These are phyloP conservation scores for Brienomyrus brachyistius DNA, from an alignment of 2,113 vertebrate species.

Conservation along the genomic window DNA sequence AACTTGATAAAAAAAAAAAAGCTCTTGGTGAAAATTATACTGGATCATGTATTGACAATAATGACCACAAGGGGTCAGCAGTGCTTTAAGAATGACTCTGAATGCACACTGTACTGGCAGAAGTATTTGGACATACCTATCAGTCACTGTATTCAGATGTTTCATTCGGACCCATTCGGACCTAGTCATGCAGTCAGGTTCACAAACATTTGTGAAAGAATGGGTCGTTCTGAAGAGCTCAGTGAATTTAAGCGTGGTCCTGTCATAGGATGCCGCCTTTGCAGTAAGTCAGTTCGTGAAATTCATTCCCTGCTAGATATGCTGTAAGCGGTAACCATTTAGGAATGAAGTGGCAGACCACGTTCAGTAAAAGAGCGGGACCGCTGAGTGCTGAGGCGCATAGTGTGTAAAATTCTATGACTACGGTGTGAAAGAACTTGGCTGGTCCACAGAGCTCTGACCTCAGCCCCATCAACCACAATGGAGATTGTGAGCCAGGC, in stretches of 20 bases:
- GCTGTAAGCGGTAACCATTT: not conserved
- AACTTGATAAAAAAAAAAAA: not conserved
- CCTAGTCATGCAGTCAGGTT: not conserved
- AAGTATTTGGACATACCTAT: not conserved
- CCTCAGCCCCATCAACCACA: not conserved
- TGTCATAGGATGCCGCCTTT: not conserved
- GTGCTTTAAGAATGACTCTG: not conserved
- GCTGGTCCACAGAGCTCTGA: not conserved
- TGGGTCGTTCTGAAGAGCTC: not conserved
- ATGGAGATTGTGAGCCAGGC: not conserved
- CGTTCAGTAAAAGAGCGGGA: not conserved
- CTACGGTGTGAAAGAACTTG: not conserved
- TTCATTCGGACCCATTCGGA: not conserved
- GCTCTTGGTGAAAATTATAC: not conserved
- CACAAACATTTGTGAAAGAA: not conserved
- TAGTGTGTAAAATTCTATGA: not conserved
- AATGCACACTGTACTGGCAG: not conserved
- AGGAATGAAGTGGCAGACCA: not conserved
- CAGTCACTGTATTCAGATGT: not conserved
- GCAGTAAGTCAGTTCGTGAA: not conserved
- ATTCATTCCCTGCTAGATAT: not conserved
- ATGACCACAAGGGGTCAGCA: not conserved
- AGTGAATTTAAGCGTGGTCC: not conserved
- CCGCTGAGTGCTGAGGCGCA: not conserved
- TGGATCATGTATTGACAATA: not conserved